Evolutionary conservation across 2,797 vertebrate species (phyloP).

Genomic region (Myotis myotis): DNA sequence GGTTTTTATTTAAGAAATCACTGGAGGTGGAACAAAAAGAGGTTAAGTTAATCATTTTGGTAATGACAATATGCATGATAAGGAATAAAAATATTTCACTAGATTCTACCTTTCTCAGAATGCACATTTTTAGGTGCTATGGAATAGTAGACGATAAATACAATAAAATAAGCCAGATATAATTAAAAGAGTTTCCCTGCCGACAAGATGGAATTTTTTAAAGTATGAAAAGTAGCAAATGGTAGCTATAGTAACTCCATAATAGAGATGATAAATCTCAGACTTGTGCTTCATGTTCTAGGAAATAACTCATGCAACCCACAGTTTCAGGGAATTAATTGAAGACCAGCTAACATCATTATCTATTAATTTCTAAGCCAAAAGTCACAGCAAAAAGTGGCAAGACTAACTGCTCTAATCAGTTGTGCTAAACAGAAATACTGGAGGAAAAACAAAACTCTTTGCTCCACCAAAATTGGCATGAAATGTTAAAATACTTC

Average conservation of each 20-base stretch:
- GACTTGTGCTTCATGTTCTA: neutral
- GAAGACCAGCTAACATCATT: conserved; percentile 14
- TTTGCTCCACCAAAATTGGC: neutral
- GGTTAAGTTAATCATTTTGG: conserved; percentile 15
- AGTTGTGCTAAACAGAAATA: neutral
- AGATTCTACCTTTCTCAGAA: neutral
- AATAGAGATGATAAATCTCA: conserved; percentile 29
- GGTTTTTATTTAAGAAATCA: conserved; percentile 94
- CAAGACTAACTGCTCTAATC: neutral
- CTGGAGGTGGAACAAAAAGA: conserved; percentile 77
- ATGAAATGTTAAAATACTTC: neutral
- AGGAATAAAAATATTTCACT: conserved; percentile 17
- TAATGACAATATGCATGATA: neutral
- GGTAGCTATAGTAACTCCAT: neutral
- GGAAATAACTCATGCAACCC: conserved; percentile 25
- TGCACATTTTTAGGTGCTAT: neutral
- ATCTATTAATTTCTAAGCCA: conserved; percentile 35
- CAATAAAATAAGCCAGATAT: neutral
- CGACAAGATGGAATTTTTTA: neutral
- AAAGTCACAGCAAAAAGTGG: conserved; percentile 11
- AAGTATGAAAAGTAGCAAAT: conserved; percentile 11
- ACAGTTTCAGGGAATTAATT: conserved; percentile 18
- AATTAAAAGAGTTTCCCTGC: conserved; percentile 23
- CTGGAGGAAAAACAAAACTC: conserved; percentile 5
- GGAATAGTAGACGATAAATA: neutral